phyloP scores from a whole-genome alignment of 1,140 invertebrate genomes.

The Popillia japonica region DNA sequence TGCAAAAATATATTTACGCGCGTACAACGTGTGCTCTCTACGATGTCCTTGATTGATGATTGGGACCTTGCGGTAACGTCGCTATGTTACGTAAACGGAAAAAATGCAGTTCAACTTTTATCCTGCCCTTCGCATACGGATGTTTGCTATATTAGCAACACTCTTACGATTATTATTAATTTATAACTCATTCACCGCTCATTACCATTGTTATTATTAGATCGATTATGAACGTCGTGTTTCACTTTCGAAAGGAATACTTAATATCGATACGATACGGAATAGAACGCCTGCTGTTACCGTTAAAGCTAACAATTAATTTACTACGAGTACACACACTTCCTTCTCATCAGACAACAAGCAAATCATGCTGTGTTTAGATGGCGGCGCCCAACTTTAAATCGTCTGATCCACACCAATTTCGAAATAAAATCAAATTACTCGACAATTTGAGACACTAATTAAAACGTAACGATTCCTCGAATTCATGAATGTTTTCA shows the following conservation, averaged over 20 bases:
- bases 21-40: not conserved
- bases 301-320: no score
- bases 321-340: no score
- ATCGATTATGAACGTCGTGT: not conserved
- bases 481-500: no score
- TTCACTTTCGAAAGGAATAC: conserved; percentile 10
- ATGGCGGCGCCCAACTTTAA: no score
- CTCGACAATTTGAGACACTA: no score
- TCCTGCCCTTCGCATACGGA: conserved; percentile 42
- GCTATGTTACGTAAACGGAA: conserved; percentile 33
- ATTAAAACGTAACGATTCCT: no score
- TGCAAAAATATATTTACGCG: not conserved
- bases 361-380: no score
- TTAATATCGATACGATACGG: not conserved
- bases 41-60: conserved; percentile 13
- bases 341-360: no score
- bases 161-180: conserved; percentile 11
- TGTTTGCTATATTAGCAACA: conserved; percentile 21
- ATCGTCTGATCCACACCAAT: no score
- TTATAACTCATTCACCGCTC: conserved; percentile 10
- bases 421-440: no score
- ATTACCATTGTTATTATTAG: conserved; percentile 12
- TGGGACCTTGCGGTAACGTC: not conserved
- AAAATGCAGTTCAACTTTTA: conserved; percentile 37
- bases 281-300: not conserved